Conservation (phyloP, 2,113 vertebrate species). For the Solea senegalensis region DNA sequence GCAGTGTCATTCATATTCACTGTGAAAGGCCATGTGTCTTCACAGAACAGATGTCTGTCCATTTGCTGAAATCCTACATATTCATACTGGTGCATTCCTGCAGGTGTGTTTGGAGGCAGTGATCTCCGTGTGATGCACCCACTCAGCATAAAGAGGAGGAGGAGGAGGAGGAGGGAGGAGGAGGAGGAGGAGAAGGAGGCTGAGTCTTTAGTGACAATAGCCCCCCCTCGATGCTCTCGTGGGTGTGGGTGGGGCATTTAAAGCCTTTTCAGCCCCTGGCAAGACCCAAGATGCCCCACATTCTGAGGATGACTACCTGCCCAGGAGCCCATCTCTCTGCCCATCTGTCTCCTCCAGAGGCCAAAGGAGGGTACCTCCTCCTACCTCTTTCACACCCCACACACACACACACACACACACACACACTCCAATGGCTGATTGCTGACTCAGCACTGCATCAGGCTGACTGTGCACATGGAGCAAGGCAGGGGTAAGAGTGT, state of each 20-base stretch:
- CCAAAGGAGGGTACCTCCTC: constrained; percentile 14
- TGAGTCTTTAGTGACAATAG: constrained; percentile 69
- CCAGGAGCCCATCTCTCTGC: constrained; percentile 72
- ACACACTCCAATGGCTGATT: constrained; percentile 32
- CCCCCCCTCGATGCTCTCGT: constrained; percentile 61
- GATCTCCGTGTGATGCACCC: constrained; percentile 67
- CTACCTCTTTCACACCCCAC: background rate
- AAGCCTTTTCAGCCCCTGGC: constrained; percentile 70
- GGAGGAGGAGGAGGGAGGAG: constrained; percentile 35
- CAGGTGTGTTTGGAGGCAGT: constrained; percentile 74
- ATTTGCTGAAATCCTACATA: constrained; percentile 65
- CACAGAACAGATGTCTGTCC: constrained; percentile 70
- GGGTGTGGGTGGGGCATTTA: constrained; percentile 75
- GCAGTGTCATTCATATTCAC: constrained; percentile 69
- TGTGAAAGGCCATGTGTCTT: constrained; percentile 51
- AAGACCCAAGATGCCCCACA: constrained; percentile 73
- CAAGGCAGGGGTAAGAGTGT: constrained; percentile 55
- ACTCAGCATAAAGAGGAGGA: constrained; percentile 69
- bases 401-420: constrained; percentile 16
- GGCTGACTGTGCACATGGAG: constrained; percentile 67
- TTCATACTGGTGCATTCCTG: constrained; percentile 68
- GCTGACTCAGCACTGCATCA: constrained; percentile 65
- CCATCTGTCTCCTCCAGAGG: constrained; percentile 77
- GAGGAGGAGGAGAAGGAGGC: constrained; percentile 41
- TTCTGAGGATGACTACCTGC: constrained; percentile 84